These are phyloP conservation scores for Philotrypesis tridentata DNA, from an alignment of 1,140 invertebrate species.

Conservation along the genomic window DNA sequence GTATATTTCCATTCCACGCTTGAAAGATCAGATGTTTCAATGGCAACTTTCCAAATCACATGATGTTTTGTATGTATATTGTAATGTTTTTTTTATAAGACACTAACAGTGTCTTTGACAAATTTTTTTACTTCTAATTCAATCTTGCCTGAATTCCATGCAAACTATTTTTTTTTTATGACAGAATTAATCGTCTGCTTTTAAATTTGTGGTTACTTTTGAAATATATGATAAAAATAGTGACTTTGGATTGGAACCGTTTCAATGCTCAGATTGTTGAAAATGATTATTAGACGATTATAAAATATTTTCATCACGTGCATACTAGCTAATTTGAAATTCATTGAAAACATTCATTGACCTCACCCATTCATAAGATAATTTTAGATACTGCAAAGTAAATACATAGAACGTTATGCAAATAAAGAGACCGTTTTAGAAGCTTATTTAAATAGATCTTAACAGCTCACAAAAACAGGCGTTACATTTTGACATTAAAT, in stretches of 20 bases:
- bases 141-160: neutral
- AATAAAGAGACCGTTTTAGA: neutral
- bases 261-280: no score
- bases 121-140: neutral
- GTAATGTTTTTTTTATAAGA: neutral
- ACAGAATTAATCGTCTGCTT: no score
- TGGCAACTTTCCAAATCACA: constrained; percentile 65
- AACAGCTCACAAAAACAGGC: neutral
- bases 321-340: neutral
- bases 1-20: constrained; percentile 16
- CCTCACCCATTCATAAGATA: neutral
- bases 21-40: constrained; percentile 54
- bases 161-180: no score
- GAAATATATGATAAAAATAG: no score
- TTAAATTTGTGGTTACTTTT: no score
- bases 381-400: neutral
- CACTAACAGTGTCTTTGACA: neutral
- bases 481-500: neutral
- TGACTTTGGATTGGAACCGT: no score
- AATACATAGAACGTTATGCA: neutral
- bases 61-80: constrained; percentile 48
- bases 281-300: no score
- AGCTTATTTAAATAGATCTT: neutral
- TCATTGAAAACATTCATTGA: neutral
- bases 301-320: neutral